phyloP scores from a whole-genome alignment of 2,113 vertebrate genomes.

The Triplophysa dalaica region DNA sequence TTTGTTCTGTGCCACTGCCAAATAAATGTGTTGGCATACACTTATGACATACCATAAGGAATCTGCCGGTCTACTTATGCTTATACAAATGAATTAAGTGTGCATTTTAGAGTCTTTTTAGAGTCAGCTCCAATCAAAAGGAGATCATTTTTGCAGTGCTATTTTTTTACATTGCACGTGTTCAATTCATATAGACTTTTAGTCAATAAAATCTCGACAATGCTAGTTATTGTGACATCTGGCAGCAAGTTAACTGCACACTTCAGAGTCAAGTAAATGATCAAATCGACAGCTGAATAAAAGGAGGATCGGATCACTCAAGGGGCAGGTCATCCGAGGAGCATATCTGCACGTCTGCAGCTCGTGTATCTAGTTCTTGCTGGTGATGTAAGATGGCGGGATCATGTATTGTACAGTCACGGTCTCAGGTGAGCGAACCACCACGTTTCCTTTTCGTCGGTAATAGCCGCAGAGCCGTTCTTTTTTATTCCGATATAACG shows the following conservation, averaged over 20 bases:
- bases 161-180: too few species aligned
- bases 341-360: slow-evolving; percentile 25
- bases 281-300: neutral
- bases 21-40: too few species aligned
- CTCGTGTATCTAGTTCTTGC: neutral
- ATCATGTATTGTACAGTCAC: slow-evolving; percentile 28
- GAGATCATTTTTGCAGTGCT: too few species aligned
- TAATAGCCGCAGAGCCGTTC: neutral
- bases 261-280: neutral
- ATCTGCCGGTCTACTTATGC: too few species aligned
- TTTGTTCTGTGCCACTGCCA: too few species aligned
- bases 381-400: slow-evolving; percentile 55
- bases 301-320: slow-evolving; percentile 17
- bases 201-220: too few species aligned
- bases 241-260: neutral
- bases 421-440: slow-evolving; percentile 45
- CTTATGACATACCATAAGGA: too few species aligned
- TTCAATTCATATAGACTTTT: too few species aligned
- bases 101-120: neutral
- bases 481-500: neutral
- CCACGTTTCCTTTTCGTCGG: neutral
- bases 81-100: too few species aligned
- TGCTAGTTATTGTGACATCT: neutral
- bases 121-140: too few species aligned
- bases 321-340: slow-evolving; percentile 19